Evolutionary conservation across 2,797 vertebrate species (phyloP).

Genomic region (Setipinna tenuifilis): DNA sequence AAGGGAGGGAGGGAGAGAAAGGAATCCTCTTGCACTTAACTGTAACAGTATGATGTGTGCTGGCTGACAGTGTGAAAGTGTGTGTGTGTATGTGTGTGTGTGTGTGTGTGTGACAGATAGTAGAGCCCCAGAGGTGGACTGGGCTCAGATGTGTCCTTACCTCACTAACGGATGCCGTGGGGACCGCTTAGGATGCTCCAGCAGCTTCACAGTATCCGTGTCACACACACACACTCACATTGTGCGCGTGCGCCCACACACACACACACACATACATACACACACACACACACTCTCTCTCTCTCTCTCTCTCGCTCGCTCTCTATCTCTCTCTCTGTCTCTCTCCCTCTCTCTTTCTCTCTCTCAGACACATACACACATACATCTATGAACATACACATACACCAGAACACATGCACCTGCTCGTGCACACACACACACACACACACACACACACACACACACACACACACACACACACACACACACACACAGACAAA

Average conservation of each 20-base stretch:
- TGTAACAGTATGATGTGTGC: background rate
- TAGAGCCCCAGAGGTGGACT: conserved; percentile 20
- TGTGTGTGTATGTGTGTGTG: conserved; percentile 34
- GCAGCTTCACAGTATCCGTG: conserved; percentile 22
- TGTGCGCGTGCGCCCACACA: no score
- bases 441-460: no score
- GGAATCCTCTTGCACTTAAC: no score
- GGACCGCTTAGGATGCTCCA: conserved; percentile 34
- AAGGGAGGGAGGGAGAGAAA: no score
- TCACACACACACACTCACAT: background rate
- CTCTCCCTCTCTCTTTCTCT: no score
- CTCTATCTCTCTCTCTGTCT: no score
- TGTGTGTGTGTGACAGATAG: background rate
- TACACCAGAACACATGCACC: background rate
- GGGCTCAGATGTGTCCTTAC: conserved; percentile 41
- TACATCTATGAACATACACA: background rate
- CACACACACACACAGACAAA: conserved; percentile 40
- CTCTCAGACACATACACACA: background rate
- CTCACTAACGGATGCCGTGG: conserved; percentile 40
- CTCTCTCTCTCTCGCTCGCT: background rate
- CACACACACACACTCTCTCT: background rate
- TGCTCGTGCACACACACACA: background rate
- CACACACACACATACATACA: background rate
- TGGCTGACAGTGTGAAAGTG: background rate
- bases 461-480: background rate